These are phyloP conservation scores for Sarcophaga peregrina DNA, from an alignment of 1,140 invertebrate genomes.

Conservation along the genomic window DNA sequence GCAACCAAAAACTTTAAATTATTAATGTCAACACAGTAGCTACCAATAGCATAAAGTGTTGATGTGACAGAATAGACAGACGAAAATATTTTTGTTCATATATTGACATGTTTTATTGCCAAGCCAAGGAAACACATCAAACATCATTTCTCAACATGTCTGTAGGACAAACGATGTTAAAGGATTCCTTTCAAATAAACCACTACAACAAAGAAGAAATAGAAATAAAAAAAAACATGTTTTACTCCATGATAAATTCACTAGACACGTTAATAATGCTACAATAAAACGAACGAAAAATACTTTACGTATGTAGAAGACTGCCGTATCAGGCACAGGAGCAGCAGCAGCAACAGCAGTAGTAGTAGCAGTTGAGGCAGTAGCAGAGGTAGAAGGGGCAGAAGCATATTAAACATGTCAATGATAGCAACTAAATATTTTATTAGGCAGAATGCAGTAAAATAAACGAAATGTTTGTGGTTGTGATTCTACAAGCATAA, in stretches of 20 bases:
- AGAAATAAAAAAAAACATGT: neutral
- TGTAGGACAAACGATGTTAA: constrained; percentile 10
- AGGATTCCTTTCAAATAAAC: neutral
- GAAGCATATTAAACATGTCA: constrained; percentile 18
- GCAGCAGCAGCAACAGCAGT: neutral
- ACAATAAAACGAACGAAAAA: neutral
- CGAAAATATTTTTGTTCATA: too few species aligned
- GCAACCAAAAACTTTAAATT: constrained; percentile 27
- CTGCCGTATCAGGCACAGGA: neutral
- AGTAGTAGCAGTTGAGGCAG: neutral
- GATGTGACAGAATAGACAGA: neutral
- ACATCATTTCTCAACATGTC: neutral
- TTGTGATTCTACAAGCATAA: constrained; percentile 19
- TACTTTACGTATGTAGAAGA: neutral
- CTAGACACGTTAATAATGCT: neutral
- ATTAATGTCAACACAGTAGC: constrained; percentile 7
- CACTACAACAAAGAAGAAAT: neutral
- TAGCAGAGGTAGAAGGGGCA: neutral
- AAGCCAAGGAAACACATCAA: neutral
- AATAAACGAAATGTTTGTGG: constrained; percentile 41
- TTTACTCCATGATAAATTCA: neutral
- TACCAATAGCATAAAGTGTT: constrained; percentile 6
- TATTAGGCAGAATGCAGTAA: constrained; percentile 41
- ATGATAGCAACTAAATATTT: constrained; percentile 38
- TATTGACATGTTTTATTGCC: constrained; percentile 18